Percentiles rank a stretch among this genome's conserved stretches.
These are phyloP conservation scores for Manduca sexta DNA, from an alignment of 1,140 invertebrate species.

Conservation along the genomic window DNA sequence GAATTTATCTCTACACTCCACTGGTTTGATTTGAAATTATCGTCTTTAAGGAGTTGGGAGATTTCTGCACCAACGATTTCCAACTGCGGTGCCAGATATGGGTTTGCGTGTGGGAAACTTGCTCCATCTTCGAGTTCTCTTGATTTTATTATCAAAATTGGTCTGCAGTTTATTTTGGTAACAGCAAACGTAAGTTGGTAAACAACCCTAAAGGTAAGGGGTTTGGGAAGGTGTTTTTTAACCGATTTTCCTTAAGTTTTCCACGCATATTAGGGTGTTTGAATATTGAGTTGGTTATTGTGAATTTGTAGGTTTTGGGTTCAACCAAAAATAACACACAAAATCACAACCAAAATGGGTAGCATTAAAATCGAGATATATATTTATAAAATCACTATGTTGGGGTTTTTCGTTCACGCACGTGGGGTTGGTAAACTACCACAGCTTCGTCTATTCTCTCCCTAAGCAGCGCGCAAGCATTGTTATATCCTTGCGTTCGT, in stretches of 20 bases:
- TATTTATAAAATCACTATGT: too few species aligned
- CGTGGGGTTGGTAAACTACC: too few species aligned
- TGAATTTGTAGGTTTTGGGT: not conserved
- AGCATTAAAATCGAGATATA: too few species aligned
- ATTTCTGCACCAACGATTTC: constrained; percentile 28
- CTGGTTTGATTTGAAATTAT: constrained; percentile 34
- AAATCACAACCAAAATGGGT: too few species aligned
- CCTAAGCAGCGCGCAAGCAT: too few species aligned
- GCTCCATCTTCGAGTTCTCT: not conserved
- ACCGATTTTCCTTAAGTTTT: not conserved
- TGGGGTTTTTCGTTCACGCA: too few species aligned
- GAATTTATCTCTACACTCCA: constrained; percentile 37
- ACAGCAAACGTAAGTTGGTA: not conserved
- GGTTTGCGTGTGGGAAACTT: not conserved
- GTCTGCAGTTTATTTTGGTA: not conserved
- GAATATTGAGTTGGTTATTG: too few species aligned
- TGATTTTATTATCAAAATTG: not conserved
- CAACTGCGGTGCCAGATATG: constrained; percentile 30
- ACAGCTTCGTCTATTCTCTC: too few species aligned
- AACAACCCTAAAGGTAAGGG: constrained; percentile 13
- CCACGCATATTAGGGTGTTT: too few species aligned
- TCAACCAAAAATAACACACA: too few species aligned
- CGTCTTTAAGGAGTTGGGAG: constrained; percentile 32
- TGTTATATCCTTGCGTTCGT: too few species aligned
- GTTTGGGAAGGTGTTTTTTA: constrained; percentile 15